Evolutionary conservation across 2,797 vertebrate genomes (phyloP).

Genomic region (Tenualosa thibaudeaui): DNA sequence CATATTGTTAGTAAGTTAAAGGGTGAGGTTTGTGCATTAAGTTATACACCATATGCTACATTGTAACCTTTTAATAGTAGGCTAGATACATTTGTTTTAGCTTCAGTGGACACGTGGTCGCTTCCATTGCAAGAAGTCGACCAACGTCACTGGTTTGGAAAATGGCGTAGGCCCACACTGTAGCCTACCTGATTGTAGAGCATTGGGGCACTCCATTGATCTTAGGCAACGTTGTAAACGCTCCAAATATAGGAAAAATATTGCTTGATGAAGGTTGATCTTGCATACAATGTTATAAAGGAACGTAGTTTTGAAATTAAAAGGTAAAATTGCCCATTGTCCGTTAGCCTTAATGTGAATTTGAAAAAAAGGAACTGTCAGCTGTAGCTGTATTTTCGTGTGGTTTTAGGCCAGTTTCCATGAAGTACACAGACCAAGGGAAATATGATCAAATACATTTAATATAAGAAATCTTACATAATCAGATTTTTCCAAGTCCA

Average conservation of each 20-base stretch:
- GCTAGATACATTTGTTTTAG: neutral
- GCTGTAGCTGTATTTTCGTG: neutral
- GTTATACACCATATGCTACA: neutral
- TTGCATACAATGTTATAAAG: neutral
- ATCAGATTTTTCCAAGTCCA: neutral
- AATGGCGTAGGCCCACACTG: conserved; percentile 63
- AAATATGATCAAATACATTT: too few species aligned
- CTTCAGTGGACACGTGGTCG: conserved; percentile 63
- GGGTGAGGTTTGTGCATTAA: neutral
- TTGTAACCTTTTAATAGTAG: neutral
- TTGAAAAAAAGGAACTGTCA: neutral
- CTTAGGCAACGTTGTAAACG: neutral
- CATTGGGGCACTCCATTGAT: neutral
- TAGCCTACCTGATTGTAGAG: neutral
- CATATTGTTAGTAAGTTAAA: neutral
- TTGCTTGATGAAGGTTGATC: neutral
- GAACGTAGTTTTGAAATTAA: neutral
- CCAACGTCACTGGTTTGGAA: conserved; percentile 68
- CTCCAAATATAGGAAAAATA: neutral
- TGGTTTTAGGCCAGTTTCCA: neutral
- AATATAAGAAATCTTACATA: neutral
- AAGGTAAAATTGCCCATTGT: neutral
- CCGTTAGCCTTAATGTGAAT: neutral
- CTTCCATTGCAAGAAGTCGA: conserved; percentile 56
- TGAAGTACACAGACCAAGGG: too few species aligned